A percentile compares a stretch with the other conserved stretches of the same genome.
Evolutionary conservation across 2,797 vertebrate genomes (phyloP).

Genomic region (Gymnocypris eckloni): DNA sequence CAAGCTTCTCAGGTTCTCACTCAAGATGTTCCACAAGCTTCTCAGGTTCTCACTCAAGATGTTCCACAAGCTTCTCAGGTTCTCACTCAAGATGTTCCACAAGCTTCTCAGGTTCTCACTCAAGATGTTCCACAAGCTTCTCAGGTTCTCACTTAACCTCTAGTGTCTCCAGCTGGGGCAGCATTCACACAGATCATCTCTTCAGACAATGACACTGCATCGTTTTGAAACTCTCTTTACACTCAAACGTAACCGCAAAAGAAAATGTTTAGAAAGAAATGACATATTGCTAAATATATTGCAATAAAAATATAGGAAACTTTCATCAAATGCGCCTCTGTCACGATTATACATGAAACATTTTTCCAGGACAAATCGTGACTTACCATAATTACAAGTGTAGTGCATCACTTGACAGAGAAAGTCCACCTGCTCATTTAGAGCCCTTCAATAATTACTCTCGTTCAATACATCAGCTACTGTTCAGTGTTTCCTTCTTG

Average conservation of each 20-base stretch:
- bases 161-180: slow-evolving; percentile 8
- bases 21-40: background rate
- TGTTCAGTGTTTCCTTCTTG: background rate
- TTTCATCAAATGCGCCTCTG: background rate
- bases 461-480: background rate
- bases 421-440: background rate
- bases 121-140: background rate
- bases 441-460: slow-evolving; percentile 1
- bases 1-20: background rate
- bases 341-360: background rate
- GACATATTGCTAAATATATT: background rate
- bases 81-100: background rate
- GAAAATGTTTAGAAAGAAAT: background rate
- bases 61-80: background rate
- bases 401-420: background rate
- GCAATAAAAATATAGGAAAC: background rate
- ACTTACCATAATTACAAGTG: slow-evolving; percentile 5
- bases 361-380: background rate
- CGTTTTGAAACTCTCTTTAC: background rate
- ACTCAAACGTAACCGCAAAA: background rate
- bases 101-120: background rate
- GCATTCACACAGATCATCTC: background rate
- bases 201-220: background rate
- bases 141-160: background rate
- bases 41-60: background rate